A percentile compares a stretch with the other conserved stretches of the same genome.
phyloP scores from a whole-genome alignment of 1,140 invertebrate genomes.

The Tetramorium parvispinum region DNA sequence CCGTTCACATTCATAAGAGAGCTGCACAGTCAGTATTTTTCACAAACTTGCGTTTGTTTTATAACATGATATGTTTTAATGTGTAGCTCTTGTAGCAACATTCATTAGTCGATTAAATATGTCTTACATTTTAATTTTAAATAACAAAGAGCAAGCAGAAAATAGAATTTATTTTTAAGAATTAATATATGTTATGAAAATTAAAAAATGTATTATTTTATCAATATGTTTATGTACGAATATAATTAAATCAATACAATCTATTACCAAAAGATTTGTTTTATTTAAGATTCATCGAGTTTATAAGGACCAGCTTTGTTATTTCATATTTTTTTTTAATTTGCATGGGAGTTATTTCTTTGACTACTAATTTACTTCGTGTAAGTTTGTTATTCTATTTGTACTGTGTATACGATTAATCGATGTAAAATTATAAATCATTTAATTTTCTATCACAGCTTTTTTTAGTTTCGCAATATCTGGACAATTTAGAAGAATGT shows the following conservation, averaged over 20 bases:
- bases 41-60: neutral
- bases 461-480: neutral
- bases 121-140: neutral
- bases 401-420: neutral
- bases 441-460: constrained; percentile 9
- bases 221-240: neutral
- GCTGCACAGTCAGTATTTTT: constrained; percentile 28
- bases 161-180: neutral
- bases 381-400: neutral
- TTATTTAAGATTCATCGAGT: constrained; percentile 33
- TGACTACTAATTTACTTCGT: constrained; percentile 32
- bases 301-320: constrained; percentile 9
- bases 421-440: neutral
- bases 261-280: neutral
- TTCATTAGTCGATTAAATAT: neutral
- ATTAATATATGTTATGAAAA: neutral
- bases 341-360: constrained; percentile 24
- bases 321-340: constrained; percentile 35
- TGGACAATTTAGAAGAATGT: constrained; percentile 24
- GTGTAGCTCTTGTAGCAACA: neutral
- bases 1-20: constrained; percentile 20
- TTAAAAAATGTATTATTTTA: neutral
- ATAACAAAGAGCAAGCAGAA: neutral
- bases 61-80: neutral
- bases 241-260: neutral